phyloP scores from a whole-genome alignment of 2,888 invertebrate species.

The Calameuta filiformis region DNA sequence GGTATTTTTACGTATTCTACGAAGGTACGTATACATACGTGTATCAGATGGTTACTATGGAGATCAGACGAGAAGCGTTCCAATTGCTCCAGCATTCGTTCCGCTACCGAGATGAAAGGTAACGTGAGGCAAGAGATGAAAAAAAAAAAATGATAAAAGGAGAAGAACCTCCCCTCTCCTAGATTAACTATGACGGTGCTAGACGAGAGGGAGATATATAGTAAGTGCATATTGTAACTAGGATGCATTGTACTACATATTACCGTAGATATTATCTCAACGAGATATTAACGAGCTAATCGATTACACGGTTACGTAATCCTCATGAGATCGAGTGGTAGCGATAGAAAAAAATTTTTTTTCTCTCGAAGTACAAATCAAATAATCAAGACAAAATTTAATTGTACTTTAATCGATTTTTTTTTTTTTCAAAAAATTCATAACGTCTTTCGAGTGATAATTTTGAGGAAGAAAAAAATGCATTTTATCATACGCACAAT shows the following conservation, averaged over 20 bases:
- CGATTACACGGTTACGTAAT: not conserved
- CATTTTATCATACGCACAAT: too few relatives aligned
- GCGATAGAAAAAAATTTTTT: not conserved
- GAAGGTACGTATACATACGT: not conserved
- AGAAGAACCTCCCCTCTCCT: not conserved
- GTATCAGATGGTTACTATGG: not conserved
- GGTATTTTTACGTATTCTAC: not conserved
- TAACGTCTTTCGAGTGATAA: too few relatives aligned
- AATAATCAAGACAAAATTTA: too few relatives aligned
- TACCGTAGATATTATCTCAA: not conserved
- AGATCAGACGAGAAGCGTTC: not conserved
- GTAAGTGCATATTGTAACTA: not conserved
- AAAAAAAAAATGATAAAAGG: not conserved
- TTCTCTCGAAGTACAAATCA: not conserved
- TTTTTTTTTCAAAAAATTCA: too few relatives aligned
- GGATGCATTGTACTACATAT: not conserved
- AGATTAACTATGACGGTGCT: not conserved
- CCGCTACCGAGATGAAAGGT: constrained; percentile 15
- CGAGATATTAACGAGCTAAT: not conserved
- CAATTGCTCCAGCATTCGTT: not conserved
- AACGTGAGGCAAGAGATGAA: constrained; percentile 13
- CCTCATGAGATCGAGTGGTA: not conserved
- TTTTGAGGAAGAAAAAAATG: too few relatives aligned
- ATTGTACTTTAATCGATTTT: too few relatives aligned
- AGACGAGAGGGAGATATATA: not conserved